Evolutionary conservation across 2,797 vertebrate genomes (phyloP).

Genomic region (Fistularia tabacaria): DNA sequence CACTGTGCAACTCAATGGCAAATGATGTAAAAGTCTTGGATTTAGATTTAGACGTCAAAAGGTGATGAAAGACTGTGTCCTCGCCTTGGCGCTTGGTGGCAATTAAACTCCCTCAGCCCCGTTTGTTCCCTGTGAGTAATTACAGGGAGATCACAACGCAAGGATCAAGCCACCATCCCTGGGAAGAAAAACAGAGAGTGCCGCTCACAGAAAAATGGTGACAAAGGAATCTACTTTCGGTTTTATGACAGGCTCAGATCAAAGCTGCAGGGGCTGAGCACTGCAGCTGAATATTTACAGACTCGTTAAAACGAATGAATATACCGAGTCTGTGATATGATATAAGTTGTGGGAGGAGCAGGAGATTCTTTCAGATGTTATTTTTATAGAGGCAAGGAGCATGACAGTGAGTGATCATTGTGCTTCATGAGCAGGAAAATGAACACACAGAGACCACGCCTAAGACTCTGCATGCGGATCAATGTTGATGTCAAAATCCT

Average conservation of each 20-base stretch:
- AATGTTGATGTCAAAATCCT: no score
- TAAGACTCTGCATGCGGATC: no score
- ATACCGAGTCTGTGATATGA: constrained; percentile 12
- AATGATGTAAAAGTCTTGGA: constrained; percentile 20
- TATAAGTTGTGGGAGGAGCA: constrained; percentile 13
- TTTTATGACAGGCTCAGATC: constrained; percentile 11
- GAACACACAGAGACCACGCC: background rate
- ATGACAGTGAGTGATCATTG: constrained; percentile 8
- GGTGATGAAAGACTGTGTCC: constrained; percentile 41
- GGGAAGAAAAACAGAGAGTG: constrained; percentile 30
- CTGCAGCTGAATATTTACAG: constrained; percentile 43
- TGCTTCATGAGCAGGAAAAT: constrained; percentile 1
- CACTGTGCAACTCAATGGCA: constrained; percentile 11
- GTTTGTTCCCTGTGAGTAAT: constrained; percentile 34
- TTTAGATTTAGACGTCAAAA: constrained; percentile 35
- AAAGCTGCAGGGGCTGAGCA: constrained; percentile 19
- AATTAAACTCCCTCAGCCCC: constrained; percentile 39
- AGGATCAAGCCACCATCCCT: constrained; percentile 46
- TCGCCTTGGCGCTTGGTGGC: constrained; percentile 36
- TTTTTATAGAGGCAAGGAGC: background rate
- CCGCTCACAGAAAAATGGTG: constrained; percentile 18
- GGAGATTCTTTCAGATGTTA: constrained; percentile 4
- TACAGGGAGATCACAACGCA: constrained; percentile 16
- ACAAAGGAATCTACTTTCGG: background rate
- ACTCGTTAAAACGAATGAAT: constrained; percentile 33